A percentile compares a stretch with the other conserved stretches of the same genome.
Conservation (phyloP, 2,888 invertebrate species). For the Theristus sp. region DNA sequence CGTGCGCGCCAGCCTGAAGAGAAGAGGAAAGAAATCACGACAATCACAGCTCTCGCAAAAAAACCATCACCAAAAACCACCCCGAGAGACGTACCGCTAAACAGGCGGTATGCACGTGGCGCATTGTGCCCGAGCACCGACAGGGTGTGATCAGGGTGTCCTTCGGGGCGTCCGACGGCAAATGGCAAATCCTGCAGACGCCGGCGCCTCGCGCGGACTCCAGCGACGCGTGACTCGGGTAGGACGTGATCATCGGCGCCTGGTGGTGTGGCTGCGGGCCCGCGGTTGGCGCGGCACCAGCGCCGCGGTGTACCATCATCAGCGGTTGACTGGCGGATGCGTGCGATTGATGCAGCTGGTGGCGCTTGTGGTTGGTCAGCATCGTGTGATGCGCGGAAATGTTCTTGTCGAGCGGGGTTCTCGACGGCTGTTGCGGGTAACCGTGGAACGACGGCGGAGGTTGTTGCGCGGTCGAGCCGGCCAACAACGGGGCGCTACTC, state of each 20-base stretch:
- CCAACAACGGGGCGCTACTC: too few species aligned
- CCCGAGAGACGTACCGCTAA: constrained; percentile 30
- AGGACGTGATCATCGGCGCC: neutral
- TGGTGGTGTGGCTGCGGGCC: too few species aligned
- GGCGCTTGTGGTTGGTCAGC: neutral
- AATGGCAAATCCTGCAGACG: constrained; percentile 40
- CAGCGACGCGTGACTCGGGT: neutral
- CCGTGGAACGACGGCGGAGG: neutral
- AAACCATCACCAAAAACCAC: neutral
- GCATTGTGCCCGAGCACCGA: constrained; percentile 38
- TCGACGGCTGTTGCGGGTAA: too few species aligned
- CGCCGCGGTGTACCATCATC: neutral
- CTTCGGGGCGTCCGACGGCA: constrained; percentile 20
- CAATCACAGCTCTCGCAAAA: neutral
- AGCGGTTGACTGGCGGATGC: neutral
- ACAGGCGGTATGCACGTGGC: constrained; percentile 38
- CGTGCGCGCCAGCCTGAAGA: too few species aligned
- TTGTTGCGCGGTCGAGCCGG: too few species aligned
- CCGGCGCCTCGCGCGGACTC: constrained; percentile 12
- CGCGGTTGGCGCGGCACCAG: neutral
- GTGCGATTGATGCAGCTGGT: too few species aligned
- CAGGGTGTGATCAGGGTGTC: constrained; percentile 38
- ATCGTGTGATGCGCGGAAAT: too few species aligned
- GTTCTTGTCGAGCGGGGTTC: too few species aligned
- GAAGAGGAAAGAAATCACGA: too few species aligned